Conservation (phyloP, 2,797 vertebrate genomes). For the Centroberyx gerrardi region DNA sequence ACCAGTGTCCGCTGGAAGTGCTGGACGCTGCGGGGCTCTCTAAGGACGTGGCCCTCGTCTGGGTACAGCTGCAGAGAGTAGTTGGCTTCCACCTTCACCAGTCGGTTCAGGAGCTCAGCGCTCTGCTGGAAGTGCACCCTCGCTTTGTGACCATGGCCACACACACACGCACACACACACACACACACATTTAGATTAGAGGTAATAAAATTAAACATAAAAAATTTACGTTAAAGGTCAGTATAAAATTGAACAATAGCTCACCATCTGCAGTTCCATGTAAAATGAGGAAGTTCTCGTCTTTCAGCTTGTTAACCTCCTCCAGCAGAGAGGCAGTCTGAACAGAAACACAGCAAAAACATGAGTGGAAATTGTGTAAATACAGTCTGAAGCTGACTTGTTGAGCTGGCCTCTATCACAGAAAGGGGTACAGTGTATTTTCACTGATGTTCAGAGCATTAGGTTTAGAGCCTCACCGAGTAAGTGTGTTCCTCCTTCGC, state of each 20-base stretch:
- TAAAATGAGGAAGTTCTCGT: constrained; percentile 86
- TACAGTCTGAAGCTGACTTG: neutral
- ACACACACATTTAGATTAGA: neutral
- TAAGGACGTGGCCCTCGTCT: constrained; percentile 87
- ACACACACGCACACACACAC: constrained; percentile 21
- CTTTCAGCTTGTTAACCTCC: constrained; percentile 86
- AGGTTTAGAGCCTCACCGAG: constrained; percentile 71
- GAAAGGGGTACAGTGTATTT: neutral
- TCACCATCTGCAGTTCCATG: constrained; percentile 91
- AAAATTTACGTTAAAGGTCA: neutral
- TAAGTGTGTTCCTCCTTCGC: constrained; percentile 88
- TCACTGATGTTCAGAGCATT: neutral
- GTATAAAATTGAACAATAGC: neutral
- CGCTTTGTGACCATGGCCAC: constrained; percentile 67
- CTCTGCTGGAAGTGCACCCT: constrained; percentile 91
- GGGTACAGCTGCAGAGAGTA: constrained; percentile 89
- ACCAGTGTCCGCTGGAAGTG: constrained; percentile 85
- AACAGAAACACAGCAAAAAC: constrained; percentile 30
- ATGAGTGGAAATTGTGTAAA: neutral
- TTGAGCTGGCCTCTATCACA: neutral
- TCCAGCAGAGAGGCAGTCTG: constrained; percentile 88
- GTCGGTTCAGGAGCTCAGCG: constrained; percentile 88
- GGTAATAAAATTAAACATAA: neutral
- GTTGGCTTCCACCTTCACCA: constrained; percentile 87
- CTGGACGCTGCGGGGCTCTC: constrained; percentile 80